Conservation (phyloP, 2,797 vertebrate species). For the Salarias fasciatus region DNA sequence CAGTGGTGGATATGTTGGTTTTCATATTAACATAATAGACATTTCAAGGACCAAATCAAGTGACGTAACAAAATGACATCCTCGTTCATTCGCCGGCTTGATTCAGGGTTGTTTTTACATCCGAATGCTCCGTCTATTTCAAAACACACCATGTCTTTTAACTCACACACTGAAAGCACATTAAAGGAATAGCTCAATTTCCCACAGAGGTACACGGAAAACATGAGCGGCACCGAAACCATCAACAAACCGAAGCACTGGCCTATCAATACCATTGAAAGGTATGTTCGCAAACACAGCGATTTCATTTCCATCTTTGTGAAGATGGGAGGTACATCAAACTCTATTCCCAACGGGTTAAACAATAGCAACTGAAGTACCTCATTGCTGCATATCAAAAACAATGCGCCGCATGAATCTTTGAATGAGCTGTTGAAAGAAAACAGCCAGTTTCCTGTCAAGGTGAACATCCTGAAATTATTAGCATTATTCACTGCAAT, state of each 20-base stretch:
- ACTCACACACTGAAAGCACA: conserved; percentile 15
- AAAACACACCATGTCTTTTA: conserved; percentile 28
- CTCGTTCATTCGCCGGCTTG: conserved; percentile 34
- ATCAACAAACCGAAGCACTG: conserved; percentile 56
- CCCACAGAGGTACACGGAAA: conserved; percentile 29
- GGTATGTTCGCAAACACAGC: conserved; percentile 40
- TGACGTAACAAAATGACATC: conserved; percentile 29
- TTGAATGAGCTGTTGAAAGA: conserved; percentile 73
- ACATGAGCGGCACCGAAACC: conserved; percentile 47
- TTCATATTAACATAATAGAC: conserved; percentile 41
- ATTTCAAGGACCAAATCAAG: conserved; percentile 43
- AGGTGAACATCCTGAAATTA: conserved; percentile 76
- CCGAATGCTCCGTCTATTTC: conserved; percentile 45
- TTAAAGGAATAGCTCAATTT: conserved; percentile 56
- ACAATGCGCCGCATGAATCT: conserved; percentile 59
- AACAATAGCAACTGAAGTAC: conserved; percentile 73
- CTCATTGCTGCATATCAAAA: conserved; percentile 73
- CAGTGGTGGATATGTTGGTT: conserved; percentile 29
- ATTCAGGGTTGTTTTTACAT: conserved; percentile 24
- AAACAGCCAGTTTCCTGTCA: conserved; percentile 74
- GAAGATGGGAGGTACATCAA: conserved; percentile 62
- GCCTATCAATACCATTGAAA: conserved; percentile 66
- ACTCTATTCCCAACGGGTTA: conserved; percentile 77
- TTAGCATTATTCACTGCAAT: conserved; percentile 77
- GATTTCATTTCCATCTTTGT: conserved; percentile 65